phyloP scores from a whole-genome alignment of 2,113 vertebrate species.

The Pedetes capensis region DNA sequence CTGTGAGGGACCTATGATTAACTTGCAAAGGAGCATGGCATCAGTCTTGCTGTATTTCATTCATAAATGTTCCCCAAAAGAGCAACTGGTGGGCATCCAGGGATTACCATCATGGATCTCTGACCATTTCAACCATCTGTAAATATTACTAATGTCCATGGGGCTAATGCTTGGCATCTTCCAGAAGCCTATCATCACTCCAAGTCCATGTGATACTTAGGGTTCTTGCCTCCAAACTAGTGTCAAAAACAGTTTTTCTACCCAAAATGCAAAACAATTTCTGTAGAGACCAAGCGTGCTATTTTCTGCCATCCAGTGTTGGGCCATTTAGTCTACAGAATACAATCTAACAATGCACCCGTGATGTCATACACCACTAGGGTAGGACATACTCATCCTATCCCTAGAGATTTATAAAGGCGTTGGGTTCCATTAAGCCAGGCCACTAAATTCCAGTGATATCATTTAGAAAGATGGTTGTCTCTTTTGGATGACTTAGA shows the following conservation, averaged over 20 bases:
- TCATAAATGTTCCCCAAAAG: neutral
- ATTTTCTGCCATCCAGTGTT: neutral
- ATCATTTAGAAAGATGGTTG: neutral
- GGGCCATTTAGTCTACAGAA: neutral
- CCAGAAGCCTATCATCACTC: neutral
- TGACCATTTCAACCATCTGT: neutral
- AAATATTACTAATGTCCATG: neutral
- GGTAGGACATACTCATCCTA: neutral
- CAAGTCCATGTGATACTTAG: neutral
- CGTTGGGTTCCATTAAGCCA: neutral
- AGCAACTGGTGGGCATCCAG: neutral
- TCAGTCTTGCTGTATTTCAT: neutral
- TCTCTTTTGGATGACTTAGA: neutral
- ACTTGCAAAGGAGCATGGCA: neutral
- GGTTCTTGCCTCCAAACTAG: neutral
- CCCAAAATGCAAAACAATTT: neutral
- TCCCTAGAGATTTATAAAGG: neutral
- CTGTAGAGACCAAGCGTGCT: neutral
- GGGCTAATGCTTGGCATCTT: neutral
- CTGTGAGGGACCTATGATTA: neutral
- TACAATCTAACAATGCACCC: neutral
- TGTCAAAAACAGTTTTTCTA: neutral
- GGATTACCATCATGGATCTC: neutral
- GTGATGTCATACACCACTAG: neutral
- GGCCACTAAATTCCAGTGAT: neutral